These are phyloP conservation scores for Acanthisitta chloris DNA, from an alignment of 2,113 vertebrate species.

Conservation along the genomic window DNA sequence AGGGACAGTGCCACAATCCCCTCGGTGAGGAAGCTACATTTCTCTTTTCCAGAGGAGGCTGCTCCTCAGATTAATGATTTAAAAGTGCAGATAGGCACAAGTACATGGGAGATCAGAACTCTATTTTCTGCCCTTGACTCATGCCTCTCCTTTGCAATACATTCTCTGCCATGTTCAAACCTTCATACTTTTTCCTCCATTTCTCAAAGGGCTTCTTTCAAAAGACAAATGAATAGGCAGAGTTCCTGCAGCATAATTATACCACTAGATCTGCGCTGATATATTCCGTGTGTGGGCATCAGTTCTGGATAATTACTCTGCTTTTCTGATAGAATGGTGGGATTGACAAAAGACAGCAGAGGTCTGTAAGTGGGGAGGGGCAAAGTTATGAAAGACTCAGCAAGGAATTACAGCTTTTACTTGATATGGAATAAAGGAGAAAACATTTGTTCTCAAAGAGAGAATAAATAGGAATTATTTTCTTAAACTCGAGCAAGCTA, in stretches of 20 bases:
- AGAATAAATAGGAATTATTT: neutral
- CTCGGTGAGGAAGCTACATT: neutral
- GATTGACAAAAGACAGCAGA: conserved; percentile 5
- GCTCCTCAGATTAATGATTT: neutral
- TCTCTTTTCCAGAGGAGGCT: neutral
- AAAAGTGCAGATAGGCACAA: neutral
- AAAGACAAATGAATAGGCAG: conserved; percentile 3
- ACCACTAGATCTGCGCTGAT: neutral
- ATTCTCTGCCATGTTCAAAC: neutral
- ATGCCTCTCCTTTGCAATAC: neutral
- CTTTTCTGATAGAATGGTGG: neutral
- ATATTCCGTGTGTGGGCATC: conserved; percentile 6
- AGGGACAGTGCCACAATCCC: neutral
- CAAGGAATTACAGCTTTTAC: neutral
- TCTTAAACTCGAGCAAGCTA: neutral
- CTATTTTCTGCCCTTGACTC: neutral
- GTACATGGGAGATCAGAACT: neutral
- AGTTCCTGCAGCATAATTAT: neutral
- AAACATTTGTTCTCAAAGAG: neutral
- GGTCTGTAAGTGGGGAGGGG: neutral
- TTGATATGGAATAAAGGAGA: neutral
- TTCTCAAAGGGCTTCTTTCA: neutral
- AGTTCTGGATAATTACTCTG: conserved; percentile 16
- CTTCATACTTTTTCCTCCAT: neutral
- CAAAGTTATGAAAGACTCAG: neutral